phyloP scores from a whole-genome alignment of 2,113 vertebrate species.

The Anoplopoma fimbria region DNA sequence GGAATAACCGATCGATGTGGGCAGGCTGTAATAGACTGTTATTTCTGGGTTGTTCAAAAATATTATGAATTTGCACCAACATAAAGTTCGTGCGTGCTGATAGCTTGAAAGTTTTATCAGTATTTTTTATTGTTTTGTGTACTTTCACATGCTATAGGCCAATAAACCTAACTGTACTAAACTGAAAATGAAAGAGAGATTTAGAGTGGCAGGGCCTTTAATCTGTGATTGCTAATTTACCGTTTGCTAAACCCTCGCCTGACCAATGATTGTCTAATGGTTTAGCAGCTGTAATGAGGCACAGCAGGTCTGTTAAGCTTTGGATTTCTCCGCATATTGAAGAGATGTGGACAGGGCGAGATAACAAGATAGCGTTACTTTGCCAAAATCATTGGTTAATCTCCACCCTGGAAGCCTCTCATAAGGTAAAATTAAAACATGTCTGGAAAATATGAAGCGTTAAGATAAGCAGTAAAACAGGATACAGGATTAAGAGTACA shows the following conservation, averaged over 20 bases:
- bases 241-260: neutral
- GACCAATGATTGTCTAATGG: neutral
- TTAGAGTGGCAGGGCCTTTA: neutral
- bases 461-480: neutral
- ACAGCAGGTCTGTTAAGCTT: neutral
- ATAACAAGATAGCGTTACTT: neutral
- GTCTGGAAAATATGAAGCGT: neutral
- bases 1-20: conserved; percentile 34
- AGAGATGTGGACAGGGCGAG: neutral
- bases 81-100: conserved; percentile 12
- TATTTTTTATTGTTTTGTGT: neutral
- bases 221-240: neutral
- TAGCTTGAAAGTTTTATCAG: conserved; percentile 11
- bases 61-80: conserved; percentile 11
- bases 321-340: neutral
- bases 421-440: neutral
- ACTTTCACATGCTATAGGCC: neutral
- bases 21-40: neutral
- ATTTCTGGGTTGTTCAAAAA: neutral
- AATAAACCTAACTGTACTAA: neutral
- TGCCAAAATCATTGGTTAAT: neutral
- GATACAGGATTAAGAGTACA: too few relatives aligned
- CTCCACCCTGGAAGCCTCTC: neutral
- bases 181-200: neutral
- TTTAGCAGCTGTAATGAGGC: conserved; percentile 4